Evolutionary conservation across 2,888 invertebrate genomes (phyloP), one percentile per base, ranked within the genome.

Genomic region (Dascillus cervinus): DNA sequence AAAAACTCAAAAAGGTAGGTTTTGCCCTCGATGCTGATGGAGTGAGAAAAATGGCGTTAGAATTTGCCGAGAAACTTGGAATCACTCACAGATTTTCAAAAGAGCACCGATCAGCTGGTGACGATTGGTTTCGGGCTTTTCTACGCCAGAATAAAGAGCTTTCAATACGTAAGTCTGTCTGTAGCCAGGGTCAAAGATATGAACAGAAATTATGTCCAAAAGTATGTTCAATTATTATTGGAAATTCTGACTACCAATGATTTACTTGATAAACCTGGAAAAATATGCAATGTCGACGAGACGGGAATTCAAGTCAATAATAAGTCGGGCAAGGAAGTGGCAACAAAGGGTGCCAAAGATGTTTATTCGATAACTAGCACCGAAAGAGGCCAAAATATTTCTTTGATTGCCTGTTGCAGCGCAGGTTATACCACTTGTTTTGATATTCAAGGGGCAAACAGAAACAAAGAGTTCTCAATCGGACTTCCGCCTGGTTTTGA

Each of bases 281-380:
- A 45, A 30, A 53, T 64, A 13, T 65, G 43, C 31, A 64, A 64
- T 17, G 25, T 25, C 9, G 31, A 31, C 30, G 30, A 29, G 11
- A 29, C 12, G n/a, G 23, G 58, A 3, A 34, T 60, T 3, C 58
- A 60, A 32, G 43, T 58, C 3, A 62, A 62, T 9, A 59, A 60
- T 39, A 54, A 51, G 32, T 47, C 57, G 13, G 50, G 50, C 3
- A 49, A 54, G 39, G 54, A 65, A 15, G 13, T 62, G 22, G 44
- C 44, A 9, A 26, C 27, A 29, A 47, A 46, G 29, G 46, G 48
- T 19, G 32, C 41, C 4, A 47, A 45, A 40, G 39, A 38, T 26
- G 47, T 49, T 26, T 23, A 31, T 19, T 24, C 28, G 4, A 13
- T 50, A 20, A 46, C 49, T 24, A 46, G 44, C 10, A 29, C 35